Evolutionary conservation across 2,797 vertebrate genomes (phyloP).

Genomic region (Halcyon chelicuti): DNA sequence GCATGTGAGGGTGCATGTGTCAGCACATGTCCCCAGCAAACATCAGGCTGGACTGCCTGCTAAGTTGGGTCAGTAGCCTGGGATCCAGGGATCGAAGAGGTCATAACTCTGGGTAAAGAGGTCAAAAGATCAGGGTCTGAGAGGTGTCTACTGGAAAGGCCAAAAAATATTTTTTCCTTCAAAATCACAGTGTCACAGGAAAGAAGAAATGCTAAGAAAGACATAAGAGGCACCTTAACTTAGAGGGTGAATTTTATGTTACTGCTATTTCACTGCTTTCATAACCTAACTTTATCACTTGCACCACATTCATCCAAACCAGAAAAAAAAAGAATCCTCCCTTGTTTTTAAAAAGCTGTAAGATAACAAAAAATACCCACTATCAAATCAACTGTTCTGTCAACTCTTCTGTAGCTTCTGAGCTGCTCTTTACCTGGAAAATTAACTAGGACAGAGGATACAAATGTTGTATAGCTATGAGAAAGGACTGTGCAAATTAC

Average conservation of each 20-base stretch:
- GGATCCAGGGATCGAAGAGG: not conserved
- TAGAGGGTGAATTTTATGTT: not conserved
- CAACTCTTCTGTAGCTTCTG: not conserved
- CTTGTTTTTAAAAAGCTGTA: not conserved
- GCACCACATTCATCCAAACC: not conserved
- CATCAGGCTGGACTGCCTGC: not conserved
- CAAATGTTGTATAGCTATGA: not conserved
- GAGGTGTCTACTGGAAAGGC: not conserved
- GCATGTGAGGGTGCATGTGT: fast-evolving
- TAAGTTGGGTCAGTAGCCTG: not conserved
- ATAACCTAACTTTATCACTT: not conserved
- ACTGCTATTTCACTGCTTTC: not conserved
- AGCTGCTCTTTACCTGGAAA: not conserved
- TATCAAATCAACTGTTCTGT: not conserved
- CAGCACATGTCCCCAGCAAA: fast-evolving
- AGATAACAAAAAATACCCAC: not conserved
- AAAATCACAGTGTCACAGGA: not conserved
- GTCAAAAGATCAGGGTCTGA: not conserved
- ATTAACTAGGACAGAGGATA: not conserved
- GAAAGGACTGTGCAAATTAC: not conserved
- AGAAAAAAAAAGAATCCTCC: not conserved
- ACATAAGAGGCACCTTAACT: not conserved
- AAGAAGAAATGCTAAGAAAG: not conserved
- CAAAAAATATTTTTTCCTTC: not conserved
- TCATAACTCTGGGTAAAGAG: not conserved